Percentiles rank a stretch among this genome's conserved stretches.
Conservation (phyloP, 37 sponge, comb jelly and placozoan genomes). For the Mnemiopsis leidyi region DNA sequence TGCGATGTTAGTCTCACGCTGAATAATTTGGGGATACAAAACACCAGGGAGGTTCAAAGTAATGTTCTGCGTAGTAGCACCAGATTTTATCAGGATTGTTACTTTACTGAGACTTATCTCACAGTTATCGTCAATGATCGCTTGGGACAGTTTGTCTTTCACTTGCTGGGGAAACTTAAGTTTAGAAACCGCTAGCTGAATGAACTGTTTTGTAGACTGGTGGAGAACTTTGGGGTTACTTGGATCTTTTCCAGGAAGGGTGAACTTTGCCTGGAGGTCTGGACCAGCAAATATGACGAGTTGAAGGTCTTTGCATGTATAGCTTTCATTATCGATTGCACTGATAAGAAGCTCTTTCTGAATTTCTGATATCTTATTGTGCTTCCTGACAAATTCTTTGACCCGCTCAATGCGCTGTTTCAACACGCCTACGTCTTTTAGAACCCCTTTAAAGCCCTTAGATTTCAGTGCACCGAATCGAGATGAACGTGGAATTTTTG, state of each 20-base stretch:
- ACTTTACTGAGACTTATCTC: conserved; percentile 49
- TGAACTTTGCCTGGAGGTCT: conserved; percentile 55
- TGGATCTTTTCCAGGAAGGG: conserved; percentile 54
- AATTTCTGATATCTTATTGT: conserved; percentile 45
- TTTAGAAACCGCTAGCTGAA: background rate
- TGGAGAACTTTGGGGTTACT: conserved; percentile 61
- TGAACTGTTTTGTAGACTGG: conserved; percentile 55
- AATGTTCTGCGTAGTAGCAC: conserved; percentile 42
- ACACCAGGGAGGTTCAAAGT: conserved; percentile 59
- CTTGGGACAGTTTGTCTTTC: background rate
- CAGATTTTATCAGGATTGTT: conserved; percentile 51
- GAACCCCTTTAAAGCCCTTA: background rate
- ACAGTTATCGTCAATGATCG: conserved; percentile 26
- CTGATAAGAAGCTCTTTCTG: conserved; percentile 53
- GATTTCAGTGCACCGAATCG: conserved; percentile 17
- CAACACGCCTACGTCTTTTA: background rate
- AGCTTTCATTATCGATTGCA: conserved; percentile 53
- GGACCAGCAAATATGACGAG: conserved; percentile 49
- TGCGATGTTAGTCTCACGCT: conserved; percentile 56
- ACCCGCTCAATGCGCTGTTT: conserved; percentile 18
- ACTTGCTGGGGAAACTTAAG: conserved; percentile 13
- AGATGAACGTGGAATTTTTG: conserved; percentile 3
- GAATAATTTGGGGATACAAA: conserved; percentile 46
- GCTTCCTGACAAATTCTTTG: conserved; percentile 34
- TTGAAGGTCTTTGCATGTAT: conserved; percentile 37